Percentiles rank a stretch among this genome's conserved stretches.
Evolutionary conservation across 2,888 invertebrate species (phyloP).

Genomic region (Acronicta leporina): DNA sequence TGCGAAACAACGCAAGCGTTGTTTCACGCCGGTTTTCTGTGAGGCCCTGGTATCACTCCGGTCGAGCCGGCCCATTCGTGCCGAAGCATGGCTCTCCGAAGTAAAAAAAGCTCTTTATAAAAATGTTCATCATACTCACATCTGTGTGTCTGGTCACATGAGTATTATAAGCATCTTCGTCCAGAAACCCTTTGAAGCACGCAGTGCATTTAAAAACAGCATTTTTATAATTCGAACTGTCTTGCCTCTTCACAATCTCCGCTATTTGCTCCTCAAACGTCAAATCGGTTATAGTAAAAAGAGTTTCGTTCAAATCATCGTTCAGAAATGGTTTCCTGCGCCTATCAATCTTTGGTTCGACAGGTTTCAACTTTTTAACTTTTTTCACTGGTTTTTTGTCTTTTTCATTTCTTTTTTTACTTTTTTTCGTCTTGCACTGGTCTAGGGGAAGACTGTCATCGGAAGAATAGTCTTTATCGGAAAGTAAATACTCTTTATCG

Average conservation of each 20-base stretch:
- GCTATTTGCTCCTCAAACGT: conserved; percentile 78
- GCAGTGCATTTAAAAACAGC: conserved; percentile 76
- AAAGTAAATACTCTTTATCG: conserved; percentile 39
- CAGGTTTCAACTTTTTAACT: conserved; percentile 46
- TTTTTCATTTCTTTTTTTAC: conserved; percentile 31
- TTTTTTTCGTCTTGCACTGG: conserved; percentile 59
- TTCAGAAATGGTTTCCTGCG: conserved; percentile 79
- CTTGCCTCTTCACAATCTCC: conserved; percentile 77
- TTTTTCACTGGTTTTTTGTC: conserved; percentile 23
- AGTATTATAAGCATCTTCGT: conserved; percentile 77
- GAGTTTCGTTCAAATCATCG: conserved; percentile 76
- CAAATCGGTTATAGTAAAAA: conserved; percentile 77
- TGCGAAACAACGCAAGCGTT: too few relatives aligned
- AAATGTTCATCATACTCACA: conserved; percentile 70
- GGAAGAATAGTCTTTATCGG: conserved; percentile 62
- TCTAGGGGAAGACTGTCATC: conserved; percentile 74
- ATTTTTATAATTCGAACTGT: conserved; percentile 78
- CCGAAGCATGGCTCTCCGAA: too few relatives aligned
- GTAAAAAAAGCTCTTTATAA: too few relatives aligned
- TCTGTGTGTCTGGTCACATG: conserved; percentile 77
- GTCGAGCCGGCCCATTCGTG: too few relatives aligned
- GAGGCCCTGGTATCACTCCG: too few relatives aligned
- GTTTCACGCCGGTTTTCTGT: too few relatives aligned
- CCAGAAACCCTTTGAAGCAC: conserved; percentile 81
- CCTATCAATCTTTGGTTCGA: conserved; percentile 74